phyloP scores from a whole-genome alignment of 37 sponge, comb jelly and placozoan genomes.

The Petrosia ficiformis region DNA sequence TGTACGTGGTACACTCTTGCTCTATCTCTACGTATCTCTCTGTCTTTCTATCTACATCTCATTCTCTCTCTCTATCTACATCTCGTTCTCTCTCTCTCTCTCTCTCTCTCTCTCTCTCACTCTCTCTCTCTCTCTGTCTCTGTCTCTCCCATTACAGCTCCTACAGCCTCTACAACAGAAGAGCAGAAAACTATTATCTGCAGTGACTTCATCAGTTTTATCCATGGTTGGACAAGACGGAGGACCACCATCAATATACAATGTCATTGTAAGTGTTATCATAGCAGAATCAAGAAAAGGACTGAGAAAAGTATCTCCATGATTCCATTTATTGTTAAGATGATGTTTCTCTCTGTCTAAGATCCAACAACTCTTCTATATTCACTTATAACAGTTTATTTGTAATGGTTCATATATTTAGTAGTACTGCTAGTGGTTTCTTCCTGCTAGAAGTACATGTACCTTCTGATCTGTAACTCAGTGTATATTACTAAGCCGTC shows the following conservation, averaged over 20 bases:
- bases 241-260: conserved; percentile 64
- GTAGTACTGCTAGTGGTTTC: too few species aligned
- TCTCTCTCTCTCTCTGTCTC: background rate
- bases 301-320: background rate
- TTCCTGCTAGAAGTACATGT: too few species aligned
- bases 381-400: too few species aligned
- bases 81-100: conserved; percentile 11
- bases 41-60: conserved; percentile 8
- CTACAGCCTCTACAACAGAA: conserved; percentile 14
- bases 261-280: conserved; percentile 39
- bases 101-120: conserved; percentile 16
- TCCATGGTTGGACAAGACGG: conserved; percentile 47
- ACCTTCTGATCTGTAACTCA: too few species aligned
- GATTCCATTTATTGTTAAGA: background rate
- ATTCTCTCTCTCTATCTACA: conserved; percentile 5
- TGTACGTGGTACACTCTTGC: too few species aligned
- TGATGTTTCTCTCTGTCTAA: background rate
- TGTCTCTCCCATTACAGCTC: conserved; percentile 11
- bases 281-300: too few species aligned
- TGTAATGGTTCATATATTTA: too few species aligned
- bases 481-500: too few species aligned
- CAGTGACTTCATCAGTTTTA: conserved; percentile 43
- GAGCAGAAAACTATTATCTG: conserved; percentile 17
- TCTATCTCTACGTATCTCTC: too few species aligned
- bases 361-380: background rate